Evolutionary conservation across 2,797 vertebrate species (phyloP).

Genomic region (Fringilla coelebs): DNA sequence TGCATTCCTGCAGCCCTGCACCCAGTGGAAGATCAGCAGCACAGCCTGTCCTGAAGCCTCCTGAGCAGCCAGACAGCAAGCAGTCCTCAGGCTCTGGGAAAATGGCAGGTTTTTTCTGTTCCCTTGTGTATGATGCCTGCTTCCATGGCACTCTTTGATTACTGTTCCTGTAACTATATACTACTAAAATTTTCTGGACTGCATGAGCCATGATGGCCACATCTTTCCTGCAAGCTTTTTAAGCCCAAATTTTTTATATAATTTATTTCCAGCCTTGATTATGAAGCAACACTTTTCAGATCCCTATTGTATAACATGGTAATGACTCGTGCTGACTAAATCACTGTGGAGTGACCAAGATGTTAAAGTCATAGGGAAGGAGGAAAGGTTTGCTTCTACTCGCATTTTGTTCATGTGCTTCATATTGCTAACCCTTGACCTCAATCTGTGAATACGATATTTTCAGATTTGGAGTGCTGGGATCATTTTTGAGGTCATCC

Average conservation of each 20-base stretch:
- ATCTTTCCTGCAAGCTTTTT: background rate
- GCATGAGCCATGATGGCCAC: background rate
- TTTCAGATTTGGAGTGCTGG: background rate
- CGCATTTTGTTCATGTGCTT: background rate
- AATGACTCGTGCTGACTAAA: background rate
- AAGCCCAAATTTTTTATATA: background rate
- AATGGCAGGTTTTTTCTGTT: accelerated
- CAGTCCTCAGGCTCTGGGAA: background rate
- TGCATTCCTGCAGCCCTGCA: background rate
- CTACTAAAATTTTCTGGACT: background rate
- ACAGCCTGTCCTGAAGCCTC: background rate
- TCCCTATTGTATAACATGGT: background rate
- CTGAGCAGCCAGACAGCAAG: background rate
- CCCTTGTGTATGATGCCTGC: no score
- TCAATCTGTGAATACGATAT: background rate
- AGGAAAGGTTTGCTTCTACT: background rate
- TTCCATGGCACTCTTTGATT: background rate
- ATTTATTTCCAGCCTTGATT: background rate
- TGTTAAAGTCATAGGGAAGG: background rate
- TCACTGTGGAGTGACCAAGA: background rate
- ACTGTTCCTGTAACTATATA: background rate
- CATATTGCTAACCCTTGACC: background rate
- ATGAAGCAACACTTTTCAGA: background rate
- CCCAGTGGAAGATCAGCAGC: background rate
- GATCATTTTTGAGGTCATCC: background rate